Evolutionary conservation across 2,888 invertebrate species (phyloP), one percentile per base, ranked within the genome.

Genomic region (Abscondita cerata): DNA sequence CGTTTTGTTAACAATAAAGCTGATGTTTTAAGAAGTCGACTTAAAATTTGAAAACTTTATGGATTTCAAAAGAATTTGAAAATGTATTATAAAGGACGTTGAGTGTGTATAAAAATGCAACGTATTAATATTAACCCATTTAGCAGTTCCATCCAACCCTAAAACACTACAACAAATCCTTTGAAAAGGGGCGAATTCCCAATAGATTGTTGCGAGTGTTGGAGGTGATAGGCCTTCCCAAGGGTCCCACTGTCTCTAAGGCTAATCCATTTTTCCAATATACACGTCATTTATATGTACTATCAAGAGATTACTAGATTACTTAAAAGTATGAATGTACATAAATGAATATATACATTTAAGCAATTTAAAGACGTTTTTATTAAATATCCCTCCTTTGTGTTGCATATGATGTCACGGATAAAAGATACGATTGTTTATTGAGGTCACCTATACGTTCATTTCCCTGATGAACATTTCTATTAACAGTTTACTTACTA

Each of bases 181-280:
- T 70, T 66, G 55, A 64, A 63, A 70, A 68, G 70, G 70, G 72
- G 71, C 65, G 69, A 70, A 66, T 59, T 66, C 75, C 75, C 75
- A 67, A 66, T 66, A 74, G 75, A 71, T n/a, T 66, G 56, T 67
- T 54, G 69, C 69, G 79, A 77, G 76, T 77, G 78, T 76, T 74
- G 75, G 72, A 71, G 75, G 75, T 75, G 78, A 79, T 79, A 78
- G 75, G 73, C 72, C 70, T 67, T 79, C 79, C 76, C 79, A 59
- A 62, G 78, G 75, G 78, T 64, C 66, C 69, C 68, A 74, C 75
- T 74, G 68, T 73, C 71, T 72, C 72, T 70, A 69, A 71, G 74
- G 73, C 74, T 77, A 79, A 79, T 79, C 79, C 78, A 76, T 78
- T 78, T 78, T 78, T 79, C 77, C 78, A 78, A 79, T 78, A 76